phyloP scores from a whole-genome alignment of 2,797 vertebrate species.

The Xenentodon cancila region DNA sequence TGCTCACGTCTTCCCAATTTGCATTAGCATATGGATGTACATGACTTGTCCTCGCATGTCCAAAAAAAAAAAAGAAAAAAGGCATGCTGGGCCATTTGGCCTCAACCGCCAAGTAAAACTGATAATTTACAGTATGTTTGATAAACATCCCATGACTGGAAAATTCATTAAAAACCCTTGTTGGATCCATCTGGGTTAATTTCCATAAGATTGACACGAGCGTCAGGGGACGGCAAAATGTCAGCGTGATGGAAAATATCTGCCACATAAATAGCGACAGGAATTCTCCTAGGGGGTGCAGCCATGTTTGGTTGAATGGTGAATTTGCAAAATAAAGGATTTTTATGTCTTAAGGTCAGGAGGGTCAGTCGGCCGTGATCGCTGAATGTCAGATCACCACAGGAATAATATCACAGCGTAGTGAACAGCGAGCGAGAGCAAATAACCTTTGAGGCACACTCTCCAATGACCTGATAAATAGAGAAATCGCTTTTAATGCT shows the following conservation, averaged over 20 bases:
- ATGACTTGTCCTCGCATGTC: constrained; percentile 20
- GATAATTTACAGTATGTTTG: constrained; percentile 4
- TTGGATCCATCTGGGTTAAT: constrained; percentile 36
- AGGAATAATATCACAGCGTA: constrained; percentile 30
- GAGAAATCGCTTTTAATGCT: constrained; percentile 47
- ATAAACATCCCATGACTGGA: constrained; percentile 16
- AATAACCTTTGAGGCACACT: constrained; percentile 50
- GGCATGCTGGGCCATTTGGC: neutral
- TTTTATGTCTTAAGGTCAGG: constrained; percentile 38
- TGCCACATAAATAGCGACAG: neutral
- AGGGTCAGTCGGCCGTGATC: constrained; percentile 26
- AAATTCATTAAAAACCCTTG: constrained; percentile 6
- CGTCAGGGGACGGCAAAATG: constrained; percentile 59
- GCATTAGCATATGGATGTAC: constrained; percentile 28
- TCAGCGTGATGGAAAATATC: constrained; percentile 50
- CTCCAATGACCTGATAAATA: constrained; percentile 48
- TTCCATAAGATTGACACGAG: constrained; percentile 53
- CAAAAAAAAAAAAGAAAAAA: too few relatives aligned
- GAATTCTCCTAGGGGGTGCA: constrained; percentile 20
- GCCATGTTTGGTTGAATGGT: constrained; percentile 24
- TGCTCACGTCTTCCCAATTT: constrained; percentile 22
- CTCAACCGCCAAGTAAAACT: neutral
- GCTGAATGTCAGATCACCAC: constrained; percentile 57
- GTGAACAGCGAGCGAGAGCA: constrained; percentile 21
- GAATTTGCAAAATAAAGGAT: constrained; percentile 52